phyloP scores from a whole-genome alignment of 2,113 vertebrate species.

The Pteropus alecto region DNA sequence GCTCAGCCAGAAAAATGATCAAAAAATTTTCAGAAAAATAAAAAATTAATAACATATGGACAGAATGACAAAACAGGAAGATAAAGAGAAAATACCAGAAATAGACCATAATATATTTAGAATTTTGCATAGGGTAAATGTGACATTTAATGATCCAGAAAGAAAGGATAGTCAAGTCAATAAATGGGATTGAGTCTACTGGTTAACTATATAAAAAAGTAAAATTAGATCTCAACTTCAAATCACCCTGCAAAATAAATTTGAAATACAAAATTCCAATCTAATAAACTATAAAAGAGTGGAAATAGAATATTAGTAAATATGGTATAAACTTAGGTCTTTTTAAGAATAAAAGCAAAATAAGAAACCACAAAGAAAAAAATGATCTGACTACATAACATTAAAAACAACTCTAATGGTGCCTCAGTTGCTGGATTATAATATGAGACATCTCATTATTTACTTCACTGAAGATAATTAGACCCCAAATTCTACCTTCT shows the following conservation, averaged over 20 bases:
- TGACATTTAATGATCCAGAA: neutral
- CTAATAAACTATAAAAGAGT: neutral
- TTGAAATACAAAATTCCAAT: neutral
- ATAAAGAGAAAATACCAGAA: neutral
- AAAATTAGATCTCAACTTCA: neutral
- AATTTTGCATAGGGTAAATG: neutral
- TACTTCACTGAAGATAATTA: neutral
- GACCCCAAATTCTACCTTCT: neutral
- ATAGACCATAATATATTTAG: neutral
- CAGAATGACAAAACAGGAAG: neutral
- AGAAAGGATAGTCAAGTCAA: neutral
- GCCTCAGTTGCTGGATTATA: neutral
- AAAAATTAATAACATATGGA: neutral
- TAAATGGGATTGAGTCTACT: neutral
- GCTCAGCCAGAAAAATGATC: neutral
- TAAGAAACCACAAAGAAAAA: neutral
- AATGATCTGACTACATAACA: neutral
- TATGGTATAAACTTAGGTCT: neutral
- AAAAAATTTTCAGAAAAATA: neutral
- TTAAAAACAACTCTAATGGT: neutral
- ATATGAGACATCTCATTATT: neutral
- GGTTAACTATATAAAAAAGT: neutral
- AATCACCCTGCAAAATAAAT: neutral
- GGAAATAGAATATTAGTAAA: neutral
- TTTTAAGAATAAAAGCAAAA: neutral